Conservation (phyloP, 2,888 invertebrate genomes). For the Anthophora plumipes region DNA sequence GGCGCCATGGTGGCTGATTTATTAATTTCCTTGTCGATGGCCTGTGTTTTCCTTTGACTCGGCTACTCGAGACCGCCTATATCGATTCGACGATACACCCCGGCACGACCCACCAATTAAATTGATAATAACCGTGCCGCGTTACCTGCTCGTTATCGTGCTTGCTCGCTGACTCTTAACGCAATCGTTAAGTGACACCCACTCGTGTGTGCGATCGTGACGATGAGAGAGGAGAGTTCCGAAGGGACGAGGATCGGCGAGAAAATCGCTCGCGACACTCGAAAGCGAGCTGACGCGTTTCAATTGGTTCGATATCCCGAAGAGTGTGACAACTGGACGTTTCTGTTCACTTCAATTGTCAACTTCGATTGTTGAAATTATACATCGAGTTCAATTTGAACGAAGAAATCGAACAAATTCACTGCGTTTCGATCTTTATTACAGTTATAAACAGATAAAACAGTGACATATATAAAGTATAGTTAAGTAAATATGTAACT, state of each 20-base stretch:
- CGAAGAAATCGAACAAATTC: no score
- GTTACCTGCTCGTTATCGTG: conserved; percentile 66
- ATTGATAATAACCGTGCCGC: conserved; percentile 69
- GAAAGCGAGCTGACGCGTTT: neutral
- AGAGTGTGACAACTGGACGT: neutral
- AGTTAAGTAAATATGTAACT: no score
- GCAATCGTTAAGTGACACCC: conserved; percentile 60
- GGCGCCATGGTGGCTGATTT: conserved; percentile 70
- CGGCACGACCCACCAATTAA: conserved; percentile 71
- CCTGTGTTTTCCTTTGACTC: conserved; percentile 31
- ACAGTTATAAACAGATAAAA: no score
- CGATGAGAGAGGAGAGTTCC: neutral
- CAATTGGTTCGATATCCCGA: neutral
- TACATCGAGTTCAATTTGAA: no score
- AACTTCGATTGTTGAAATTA: no score
- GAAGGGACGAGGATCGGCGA: conserved; percentile 2
- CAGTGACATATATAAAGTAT: no score
- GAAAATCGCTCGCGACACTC: conserved; percentile 4
- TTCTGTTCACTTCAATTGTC: no score
- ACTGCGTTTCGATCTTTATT: no score
- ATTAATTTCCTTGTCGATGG: conserved; percentile 69
- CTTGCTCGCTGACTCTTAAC: conserved; percentile 37
- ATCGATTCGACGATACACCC: conserved; percentile 66
- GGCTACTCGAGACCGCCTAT: conserved; percentile 23
- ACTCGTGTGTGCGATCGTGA: conserved; percentile 22